phyloP scores from a whole-genome alignment of 2,888 invertebrate species.

The Hipparchia sbordonii region DNA sequence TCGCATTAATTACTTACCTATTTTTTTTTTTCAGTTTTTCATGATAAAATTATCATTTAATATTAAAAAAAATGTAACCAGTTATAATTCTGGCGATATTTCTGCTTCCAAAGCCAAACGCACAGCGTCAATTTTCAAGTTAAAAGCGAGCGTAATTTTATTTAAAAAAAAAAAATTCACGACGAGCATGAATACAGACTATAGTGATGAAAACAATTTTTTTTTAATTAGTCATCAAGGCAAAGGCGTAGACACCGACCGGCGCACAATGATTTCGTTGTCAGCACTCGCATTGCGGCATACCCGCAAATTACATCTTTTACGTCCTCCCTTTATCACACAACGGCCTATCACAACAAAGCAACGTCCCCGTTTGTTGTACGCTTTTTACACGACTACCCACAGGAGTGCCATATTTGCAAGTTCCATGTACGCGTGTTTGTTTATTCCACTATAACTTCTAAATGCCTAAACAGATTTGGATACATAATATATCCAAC shows the following conservation, averaged over 20 bases:
- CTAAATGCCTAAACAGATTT: too few relatives aligned
- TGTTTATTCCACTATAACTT: too few relatives aligned
- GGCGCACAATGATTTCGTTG: conserved; percentile 66
- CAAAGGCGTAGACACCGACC: conserved; percentile 52
- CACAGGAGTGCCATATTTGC: too few relatives aligned
- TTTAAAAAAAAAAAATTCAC: background rate
- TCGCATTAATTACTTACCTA: too few relatives aligned
- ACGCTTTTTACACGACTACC: too few relatives aligned
- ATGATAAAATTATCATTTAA: too few relatives aligned
- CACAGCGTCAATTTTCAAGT: background rate
- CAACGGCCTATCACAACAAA: conserved; percentile 73
- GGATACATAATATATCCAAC: too few relatives aligned
- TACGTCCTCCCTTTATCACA: conserved; percentile 46
- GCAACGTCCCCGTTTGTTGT: conserved; percentile 28
- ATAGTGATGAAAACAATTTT: background rate
- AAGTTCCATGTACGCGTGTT: too few relatives aligned
- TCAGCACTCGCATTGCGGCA: conserved; percentile 64
- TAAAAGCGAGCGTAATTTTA: background rate
- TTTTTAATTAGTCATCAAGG: conserved; percentile 38
- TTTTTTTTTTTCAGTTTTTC: too few relatives aligned
- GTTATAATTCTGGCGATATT: too few relatives aligned
- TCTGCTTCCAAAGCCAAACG: background rate
- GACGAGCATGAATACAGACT: conserved; percentile 28
- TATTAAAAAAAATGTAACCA: too few relatives aligned
- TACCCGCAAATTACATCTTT: conserved; percentile 45